These are phyloP conservation scores for Ranitomeya imitator DNA, from an alignment of 2,113 vertebrate genomes.

Conservation along the genomic window DNA sequence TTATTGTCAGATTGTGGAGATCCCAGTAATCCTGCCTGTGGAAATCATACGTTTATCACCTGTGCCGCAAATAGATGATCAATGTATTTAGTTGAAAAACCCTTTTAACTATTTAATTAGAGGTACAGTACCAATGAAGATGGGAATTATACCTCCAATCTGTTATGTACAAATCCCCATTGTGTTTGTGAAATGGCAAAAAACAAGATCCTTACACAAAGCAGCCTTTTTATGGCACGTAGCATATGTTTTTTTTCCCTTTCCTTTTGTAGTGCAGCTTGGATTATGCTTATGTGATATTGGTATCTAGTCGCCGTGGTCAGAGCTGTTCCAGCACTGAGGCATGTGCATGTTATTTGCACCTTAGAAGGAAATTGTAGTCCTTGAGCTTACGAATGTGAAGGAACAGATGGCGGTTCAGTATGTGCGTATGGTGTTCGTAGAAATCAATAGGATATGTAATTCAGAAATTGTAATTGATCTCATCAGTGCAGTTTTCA, in stretches of 20 bases:
- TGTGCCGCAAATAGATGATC: too few relatives aligned
- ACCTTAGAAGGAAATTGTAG: conserved; percentile 39
- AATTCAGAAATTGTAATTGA: background rate
- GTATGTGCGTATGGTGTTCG: background rate
- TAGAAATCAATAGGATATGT: background rate
- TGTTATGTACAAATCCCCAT: too few relatives aligned
- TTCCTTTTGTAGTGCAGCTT: background rate
- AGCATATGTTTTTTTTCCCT: background rate
- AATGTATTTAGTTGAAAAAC: too few relatives aligned
- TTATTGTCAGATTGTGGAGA: too few relatives aligned
- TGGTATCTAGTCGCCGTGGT: background rate
- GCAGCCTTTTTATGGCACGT: too few relatives aligned
- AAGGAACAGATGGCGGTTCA: conserved; percentile 31
- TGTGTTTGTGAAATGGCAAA: too few relatives aligned
- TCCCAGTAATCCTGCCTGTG: too few relatives aligned
- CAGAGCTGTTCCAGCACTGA: background rate
- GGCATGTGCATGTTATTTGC: conserved; percentile 2
- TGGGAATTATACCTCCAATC: too few relatives aligned
- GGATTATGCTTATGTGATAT: background rate
- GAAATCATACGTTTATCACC: too few relatives aligned
- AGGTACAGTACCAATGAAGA: too few relatives aligned
- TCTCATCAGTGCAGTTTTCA: background rate
- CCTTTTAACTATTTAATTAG: too few relatives aligned
- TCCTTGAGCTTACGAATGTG: conserved; percentile 13
- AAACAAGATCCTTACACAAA: too few relatives aligned